Conservation (phyloP, 2,113 vertebrate genomes). For the Pontoporia blainvillei region DNA sequence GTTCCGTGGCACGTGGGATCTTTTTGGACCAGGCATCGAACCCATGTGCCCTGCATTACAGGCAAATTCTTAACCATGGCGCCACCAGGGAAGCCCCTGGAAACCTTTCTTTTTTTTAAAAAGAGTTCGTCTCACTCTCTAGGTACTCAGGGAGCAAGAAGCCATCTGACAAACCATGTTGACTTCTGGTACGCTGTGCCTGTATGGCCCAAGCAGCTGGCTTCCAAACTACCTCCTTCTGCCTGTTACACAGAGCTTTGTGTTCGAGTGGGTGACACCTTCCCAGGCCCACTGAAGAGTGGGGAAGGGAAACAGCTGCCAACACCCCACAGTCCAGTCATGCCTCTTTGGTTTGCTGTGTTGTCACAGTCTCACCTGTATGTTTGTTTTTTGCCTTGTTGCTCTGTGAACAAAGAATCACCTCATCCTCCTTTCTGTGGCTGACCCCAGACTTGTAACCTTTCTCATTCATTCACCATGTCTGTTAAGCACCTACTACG, state of each 20-base stretch:
- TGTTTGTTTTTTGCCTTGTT: background rate
- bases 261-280: background rate
- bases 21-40: no score
- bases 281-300: background rate
- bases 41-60: no score
- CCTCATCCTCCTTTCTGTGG: background rate
- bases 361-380: background rate
- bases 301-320: background rate
- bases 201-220: background rate
- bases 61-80: no score
- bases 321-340: background rate
- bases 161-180: background rate
- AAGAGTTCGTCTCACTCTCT: background rate
- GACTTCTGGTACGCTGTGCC: background rate
- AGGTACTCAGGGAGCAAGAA: background rate
- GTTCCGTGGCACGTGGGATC: no score
- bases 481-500: background rate
- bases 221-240: background rate
- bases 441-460: background rate
- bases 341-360: background rate
- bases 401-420: background rate
- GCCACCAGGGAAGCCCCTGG: background rate
- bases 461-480: background rate
- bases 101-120: background rate
- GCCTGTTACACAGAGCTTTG: background rate